phyloP scores from a whole-genome alignment of 2,888 invertebrate species.

The Acanthacorydalis orientalis region DNA sequence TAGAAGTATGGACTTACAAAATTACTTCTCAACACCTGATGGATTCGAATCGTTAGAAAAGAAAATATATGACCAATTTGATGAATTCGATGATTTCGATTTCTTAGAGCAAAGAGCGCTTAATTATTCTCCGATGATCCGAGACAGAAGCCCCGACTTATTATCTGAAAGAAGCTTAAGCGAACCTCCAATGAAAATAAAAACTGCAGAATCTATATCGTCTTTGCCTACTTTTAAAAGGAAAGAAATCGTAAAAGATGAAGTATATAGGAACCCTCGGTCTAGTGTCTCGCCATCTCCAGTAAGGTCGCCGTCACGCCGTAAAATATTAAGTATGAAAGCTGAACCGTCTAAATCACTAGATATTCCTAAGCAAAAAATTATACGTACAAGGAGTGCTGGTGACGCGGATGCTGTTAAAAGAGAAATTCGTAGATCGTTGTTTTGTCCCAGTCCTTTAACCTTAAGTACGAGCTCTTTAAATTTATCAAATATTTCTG shows the following conservation, averaged over 20 bases:
- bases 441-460: conserved; percentile 14
- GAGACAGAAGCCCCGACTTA: conserved; percentile 22
- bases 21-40: conserved; percentile 11
- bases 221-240: conserved; percentile 24
- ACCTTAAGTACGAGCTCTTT: conserved; percentile 29
- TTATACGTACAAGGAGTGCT: conserved; percentile 44
- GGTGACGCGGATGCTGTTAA: conserved; percentile 36
- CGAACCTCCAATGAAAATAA: conserved; percentile 41
- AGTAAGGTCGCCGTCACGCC: conserved; percentile 45
- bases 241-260: neutral
- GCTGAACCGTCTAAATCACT: conserved; percentile 23
- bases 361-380: conserved; percentile 25
- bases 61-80: conserved; percentile 8
- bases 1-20: conserved; percentile 37
- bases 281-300: conserved; percentile 35
- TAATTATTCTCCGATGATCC: conserved; percentile 19
- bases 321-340: conserved; percentile 40
- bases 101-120: conserved; percentile 19
- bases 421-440: conserved; percentile 8
- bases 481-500: conserved; percentile 20
- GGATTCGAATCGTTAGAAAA: conserved; percentile 1
- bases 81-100: conserved; percentile 15
- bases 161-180: conserved; percentile 40
- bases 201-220: conserved; percentile 10
- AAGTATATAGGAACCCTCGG: neutral